Conservation (phyloP, 2,113 vertebrate genomes). For the Ailurus styani region DNA sequence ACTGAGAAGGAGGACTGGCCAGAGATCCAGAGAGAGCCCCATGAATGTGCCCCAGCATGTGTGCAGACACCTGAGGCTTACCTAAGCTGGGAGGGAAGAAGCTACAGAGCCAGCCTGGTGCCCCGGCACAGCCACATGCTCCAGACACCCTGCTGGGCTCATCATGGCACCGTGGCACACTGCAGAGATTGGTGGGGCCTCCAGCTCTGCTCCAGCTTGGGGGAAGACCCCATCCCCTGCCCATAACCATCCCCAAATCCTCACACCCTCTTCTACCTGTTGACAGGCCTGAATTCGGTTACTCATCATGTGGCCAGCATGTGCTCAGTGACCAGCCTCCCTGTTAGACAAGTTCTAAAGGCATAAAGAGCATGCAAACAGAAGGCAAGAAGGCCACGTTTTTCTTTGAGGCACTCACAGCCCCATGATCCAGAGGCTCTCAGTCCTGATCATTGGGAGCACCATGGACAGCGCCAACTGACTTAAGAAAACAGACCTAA, state of each 20-base stretch:
- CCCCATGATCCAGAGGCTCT: not conserved
- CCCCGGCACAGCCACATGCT: rapidly evolving
- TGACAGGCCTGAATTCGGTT: not conserved
- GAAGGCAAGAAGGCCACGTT: not conserved
- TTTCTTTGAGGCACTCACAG: not conserved
- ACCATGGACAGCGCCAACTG: not conserved
- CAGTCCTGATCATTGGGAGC: not conserved
- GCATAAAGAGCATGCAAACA: not conserved
- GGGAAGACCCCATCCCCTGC: not conserved
- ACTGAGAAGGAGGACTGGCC: not conserved
- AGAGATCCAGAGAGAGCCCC: not conserved
- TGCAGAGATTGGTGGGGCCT: not conserved
- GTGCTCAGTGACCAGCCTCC: too few relatives aligned
- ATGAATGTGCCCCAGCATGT: rapidly evolving
- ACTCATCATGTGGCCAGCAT: too few relatives aligned
- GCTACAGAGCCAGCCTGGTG: too few relatives aligned
- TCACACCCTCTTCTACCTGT: not conserved
- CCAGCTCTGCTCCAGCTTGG: not conserved
- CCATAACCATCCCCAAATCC: rapidly evolving
- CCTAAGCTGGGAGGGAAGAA: not conserved
- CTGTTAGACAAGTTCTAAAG: not conserved
- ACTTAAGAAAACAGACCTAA: not conserved
- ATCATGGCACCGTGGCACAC: rapidly evolving
- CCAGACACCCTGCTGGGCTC: rapidly evolving
- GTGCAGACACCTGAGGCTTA: not conserved